Evolutionary conservation across 2,888 invertebrate species (phyloP).

Genomic region (Eupithecia subfuscata): DNA sequence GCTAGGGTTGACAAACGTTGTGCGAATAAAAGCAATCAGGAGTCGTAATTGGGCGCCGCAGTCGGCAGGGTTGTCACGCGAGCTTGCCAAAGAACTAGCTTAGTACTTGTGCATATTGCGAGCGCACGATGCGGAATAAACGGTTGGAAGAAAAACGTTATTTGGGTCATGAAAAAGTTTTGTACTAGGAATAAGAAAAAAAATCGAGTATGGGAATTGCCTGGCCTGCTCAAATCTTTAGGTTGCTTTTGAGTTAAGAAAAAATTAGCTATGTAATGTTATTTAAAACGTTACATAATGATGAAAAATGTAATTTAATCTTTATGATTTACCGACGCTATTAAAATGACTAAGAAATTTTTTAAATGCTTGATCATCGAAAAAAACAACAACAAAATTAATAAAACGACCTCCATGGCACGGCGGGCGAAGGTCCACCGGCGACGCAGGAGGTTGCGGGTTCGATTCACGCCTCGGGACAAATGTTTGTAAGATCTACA

Average conservation of each 20-base stretch:
- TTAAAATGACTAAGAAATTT: background rate
- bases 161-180: background rate
- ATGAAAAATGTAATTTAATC: background rate
- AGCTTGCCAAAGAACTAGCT: background rate
- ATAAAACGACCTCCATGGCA: no score
- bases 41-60: conserved; percentile 51
- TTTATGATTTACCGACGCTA: background rate
- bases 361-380: background rate
- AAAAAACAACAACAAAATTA: background rate
- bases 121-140: conserved; percentile 3
- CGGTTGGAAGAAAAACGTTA: background rate
- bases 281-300: background rate
- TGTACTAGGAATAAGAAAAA: background rate
- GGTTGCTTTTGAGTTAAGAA: background rate
- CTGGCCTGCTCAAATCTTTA: background rate
- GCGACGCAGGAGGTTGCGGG: no score
- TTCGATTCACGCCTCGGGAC: no score
- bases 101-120: conserved; percentile 1
- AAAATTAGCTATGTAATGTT: background rate
- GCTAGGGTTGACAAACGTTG: conserved; percentile 56
- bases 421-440: no score
- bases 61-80: conserved; percentile 39
- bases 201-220: background rate
- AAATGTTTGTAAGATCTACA: no score
- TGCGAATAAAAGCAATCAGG: conserved; percentile 64